A percentile compares a stretch with the other conserved stretches of the same genome.
phyloP scores from a whole-genome alignment of 2,113 vertebrate genomes.

The Chaetorhynchus papuensis region DNA sequence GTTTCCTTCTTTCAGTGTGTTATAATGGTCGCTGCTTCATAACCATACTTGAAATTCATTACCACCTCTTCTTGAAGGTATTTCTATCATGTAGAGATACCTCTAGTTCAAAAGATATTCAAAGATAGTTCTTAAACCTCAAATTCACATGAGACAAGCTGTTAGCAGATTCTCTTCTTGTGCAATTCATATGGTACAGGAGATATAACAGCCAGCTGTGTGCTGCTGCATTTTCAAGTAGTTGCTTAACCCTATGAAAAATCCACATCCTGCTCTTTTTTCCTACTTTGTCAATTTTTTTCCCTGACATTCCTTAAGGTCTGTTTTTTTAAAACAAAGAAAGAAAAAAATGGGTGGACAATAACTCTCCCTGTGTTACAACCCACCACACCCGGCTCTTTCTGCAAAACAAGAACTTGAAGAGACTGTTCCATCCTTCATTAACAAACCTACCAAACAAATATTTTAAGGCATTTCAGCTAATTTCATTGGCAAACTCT shows the following conservation, averaged over 20 bases:
- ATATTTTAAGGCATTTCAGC: conserved; percentile 60
- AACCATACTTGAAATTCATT: background rate
- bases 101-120: background rate
- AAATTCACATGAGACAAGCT: background rate
- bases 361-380: background rate
- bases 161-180: background rate
- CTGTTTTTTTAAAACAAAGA: background rate
- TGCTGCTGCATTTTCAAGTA: background rate
- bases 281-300: background rate
- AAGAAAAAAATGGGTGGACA: conserved; percentile 1
- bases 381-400: background rate
- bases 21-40: background rate
- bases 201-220: background rate
- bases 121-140: background rate
- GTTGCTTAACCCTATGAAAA: conserved; percentile 42
- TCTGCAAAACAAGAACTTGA: conserved; percentile 38
- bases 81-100: background rate
- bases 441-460: conserved; percentile 40
- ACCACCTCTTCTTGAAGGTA: background rate
- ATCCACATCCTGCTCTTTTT: background rate
- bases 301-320: background rate
- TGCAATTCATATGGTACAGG: background rate
- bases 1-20: background rate
- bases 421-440: background rate
- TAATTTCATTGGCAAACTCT: conserved; percentile 31